These are phyloP conservation scores for Bellardia pandia DNA, from an alignment of 2,888 invertebrate genomes.

Conservation along the genomic window DNA sequence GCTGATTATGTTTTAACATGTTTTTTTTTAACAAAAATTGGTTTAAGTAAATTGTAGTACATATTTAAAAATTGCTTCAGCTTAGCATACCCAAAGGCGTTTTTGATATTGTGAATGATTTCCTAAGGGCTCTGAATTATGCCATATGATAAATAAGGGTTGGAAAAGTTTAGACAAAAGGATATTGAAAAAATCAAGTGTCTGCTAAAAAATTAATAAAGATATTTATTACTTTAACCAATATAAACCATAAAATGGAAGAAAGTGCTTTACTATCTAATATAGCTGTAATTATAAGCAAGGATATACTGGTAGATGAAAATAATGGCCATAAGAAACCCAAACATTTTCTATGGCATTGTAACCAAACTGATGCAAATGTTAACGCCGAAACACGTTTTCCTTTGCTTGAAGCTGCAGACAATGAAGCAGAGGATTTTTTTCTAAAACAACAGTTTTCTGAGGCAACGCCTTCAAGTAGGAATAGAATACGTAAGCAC, in stretches of 20 bases:
- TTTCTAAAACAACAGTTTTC: conserved; percentile 72
- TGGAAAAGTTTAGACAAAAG: background rate
- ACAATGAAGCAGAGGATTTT: conserved; percentile 78
- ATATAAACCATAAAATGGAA: conserved; percentile 77
- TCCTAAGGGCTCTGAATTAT: background rate
- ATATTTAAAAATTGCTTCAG: too few relatives aligned
- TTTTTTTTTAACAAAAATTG: too few relatives aligned
- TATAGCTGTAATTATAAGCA: conserved; percentile 82
- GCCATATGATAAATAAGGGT: background rate
- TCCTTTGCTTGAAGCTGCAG: conserved; percentile 77
- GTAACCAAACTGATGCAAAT: conserved; percentile 33
- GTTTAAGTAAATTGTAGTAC: too few relatives aligned
- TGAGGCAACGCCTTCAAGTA: background rate
- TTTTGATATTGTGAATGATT: conserved; percentile 33
- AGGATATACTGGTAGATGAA: conserved; percentile 81
- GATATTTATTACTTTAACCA: background rate
- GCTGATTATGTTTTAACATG: too few relatives aligned
- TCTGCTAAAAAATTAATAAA: background rate
- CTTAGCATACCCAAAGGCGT: background rate
- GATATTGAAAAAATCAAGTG: background rate
- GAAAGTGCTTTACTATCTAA: conserved; percentile 81
- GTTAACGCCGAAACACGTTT: conserved; percentile 49
- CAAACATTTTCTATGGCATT: conserved; percentile 56
- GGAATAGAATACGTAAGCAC: background rate
- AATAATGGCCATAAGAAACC: conserved; percentile 71